These are phyloP conservation scores for Drosophila ficusphila DNA, from an alignment of 1,140 invertebrate genomes.

Conservation along the genomic window DNA sequence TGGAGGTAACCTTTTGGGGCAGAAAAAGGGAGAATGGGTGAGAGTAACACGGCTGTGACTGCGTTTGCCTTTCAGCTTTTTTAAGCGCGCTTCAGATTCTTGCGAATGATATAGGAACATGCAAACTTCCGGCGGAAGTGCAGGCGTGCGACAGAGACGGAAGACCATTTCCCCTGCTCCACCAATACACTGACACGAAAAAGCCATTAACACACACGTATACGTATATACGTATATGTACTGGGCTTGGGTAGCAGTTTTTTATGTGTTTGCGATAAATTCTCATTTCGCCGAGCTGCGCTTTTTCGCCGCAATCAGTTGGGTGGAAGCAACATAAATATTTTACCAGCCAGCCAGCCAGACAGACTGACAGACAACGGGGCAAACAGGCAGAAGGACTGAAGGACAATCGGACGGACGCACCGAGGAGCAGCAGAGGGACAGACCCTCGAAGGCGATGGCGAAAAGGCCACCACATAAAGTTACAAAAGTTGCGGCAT, in stretches of 20 bases:
- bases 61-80: slow-evolving; percentile 43
- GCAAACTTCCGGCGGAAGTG: slow-evolving; percentile 78
- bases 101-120: slow-evolving; percentile 76
- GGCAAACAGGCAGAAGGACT: slow-evolving; percentile 5
- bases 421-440: background rate
- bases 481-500: slow-evolving; percentile 52
- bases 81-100: slow-evolving; percentile 78
- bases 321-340: slow-evolving; percentile 67
- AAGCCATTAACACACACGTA: slow-evolving; percentile 68
- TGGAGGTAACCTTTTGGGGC: slow-evolving; percentile 46
- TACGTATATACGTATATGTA: background rate
- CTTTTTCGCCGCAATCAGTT: slow-evolving; percentile 73
- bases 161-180: slow-evolving; percentile 5
- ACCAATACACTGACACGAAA: slow-evolving; percentile 51
- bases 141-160: slow-evolving; percentile 44
- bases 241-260: slow-evolving; percentile 37
- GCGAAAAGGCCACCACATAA: slow-evolving; percentile 45
- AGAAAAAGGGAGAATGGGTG: background rate
- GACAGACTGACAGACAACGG: slow-evolving; percentile 1
- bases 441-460: slow-evolving; percentile 28
- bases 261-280: slow-evolving; percentile 76
- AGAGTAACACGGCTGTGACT: slow-evolving; percentile 5
- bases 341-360: slow-evolving; percentile 57
- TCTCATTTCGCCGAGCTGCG: slow-evolving; percentile 73
- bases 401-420: slow-evolving; percentile 1